Evolutionary conservation across 2,797 vertebrate genomes (phyloP).

Genomic region (Synaphobranchus kaupii): DNA sequence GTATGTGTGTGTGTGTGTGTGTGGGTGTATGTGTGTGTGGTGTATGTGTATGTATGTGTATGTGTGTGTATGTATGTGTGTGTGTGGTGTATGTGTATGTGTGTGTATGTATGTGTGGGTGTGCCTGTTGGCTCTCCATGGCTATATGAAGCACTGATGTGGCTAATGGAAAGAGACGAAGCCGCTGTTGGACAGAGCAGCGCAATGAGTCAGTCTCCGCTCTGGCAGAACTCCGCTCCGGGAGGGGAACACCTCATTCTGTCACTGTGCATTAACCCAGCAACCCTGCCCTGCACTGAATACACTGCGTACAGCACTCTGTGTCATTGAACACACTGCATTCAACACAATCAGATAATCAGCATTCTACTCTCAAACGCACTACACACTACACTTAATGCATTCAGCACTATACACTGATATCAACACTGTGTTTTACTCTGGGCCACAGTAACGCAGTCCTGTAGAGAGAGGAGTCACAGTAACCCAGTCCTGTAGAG

Average conservation of each 20-base stretch:
- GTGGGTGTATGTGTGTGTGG: too few species aligned
- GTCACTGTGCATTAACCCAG: constrained; percentile 43
- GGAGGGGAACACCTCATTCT: constrained; percentile 47
- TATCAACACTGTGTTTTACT: too few species aligned
- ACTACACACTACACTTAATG: neutral
- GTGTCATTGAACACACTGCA: neutral
- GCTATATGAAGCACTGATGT: constrained; percentile 3
- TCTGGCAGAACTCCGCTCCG: constrained; percentile 23
- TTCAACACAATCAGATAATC: neutral
- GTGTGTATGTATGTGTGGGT: neutral
- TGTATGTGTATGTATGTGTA: too few species aligned
- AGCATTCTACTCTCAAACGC: neutral
- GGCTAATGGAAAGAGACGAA: constrained; percentile 35
- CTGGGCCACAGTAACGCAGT: too few species aligned
- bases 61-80: too few species aligned
- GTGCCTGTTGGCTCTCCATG: neutral
- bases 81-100: too few species aligned
- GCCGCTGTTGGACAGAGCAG: constrained; percentile 23
- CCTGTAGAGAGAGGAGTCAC: too few species aligned
- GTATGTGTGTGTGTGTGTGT: too few species aligned
- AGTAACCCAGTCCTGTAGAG: neutral
- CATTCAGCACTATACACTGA: neutral
- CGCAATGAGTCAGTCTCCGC: neutral
- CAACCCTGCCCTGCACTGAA: neutral
- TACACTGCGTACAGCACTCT: constrained; percentile 13